Percentiles rank a stretch among this genome's conserved stretches.
Evolutionary conservation across 2,113 vertebrate species (phyloP).

Genomic region (Ictidomys tridecemlineatus): DNA sequence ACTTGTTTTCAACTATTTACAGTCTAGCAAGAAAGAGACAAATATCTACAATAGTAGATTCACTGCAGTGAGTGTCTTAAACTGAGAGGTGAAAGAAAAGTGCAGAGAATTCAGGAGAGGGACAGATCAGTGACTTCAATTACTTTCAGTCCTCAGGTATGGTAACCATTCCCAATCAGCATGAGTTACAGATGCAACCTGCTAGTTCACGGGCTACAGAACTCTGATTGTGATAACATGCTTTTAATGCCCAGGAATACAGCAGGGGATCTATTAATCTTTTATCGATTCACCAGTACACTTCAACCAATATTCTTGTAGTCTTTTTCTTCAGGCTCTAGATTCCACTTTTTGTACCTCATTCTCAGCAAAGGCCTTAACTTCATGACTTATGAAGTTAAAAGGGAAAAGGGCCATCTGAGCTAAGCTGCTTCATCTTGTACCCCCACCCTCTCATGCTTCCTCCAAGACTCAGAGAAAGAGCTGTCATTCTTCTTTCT

Average conservation of each 20-base stretch:
- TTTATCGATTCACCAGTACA: not conserved
- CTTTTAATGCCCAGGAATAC: constrained; percentile 6
- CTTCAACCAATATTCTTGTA: not conserved
- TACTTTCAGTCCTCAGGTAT: constrained; percentile 23
- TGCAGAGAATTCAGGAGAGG: constrained; percentile 4
- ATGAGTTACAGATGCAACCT: constrained; percentile 51
- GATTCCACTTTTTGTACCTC: constrained; percentile 32
- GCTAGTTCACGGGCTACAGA: constrained; percentile 37
- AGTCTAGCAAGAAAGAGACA: constrained; percentile 50
- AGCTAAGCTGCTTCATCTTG: constrained; percentile 47
- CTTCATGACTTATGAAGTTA: not conserved
- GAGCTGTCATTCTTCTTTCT: constrained; percentile 51
- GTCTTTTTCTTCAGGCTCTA: constrained; percentile 9
- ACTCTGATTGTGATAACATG: constrained; percentile 22
- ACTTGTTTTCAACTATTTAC: constrained; percentile 43
- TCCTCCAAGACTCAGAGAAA: constrained; percentile 30
- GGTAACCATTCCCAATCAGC: constrained; percentile 28
- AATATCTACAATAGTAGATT: not conserved
- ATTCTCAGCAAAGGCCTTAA: constrained; percentile 34
- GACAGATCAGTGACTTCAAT: constrained; percentile 22
- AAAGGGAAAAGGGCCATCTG: not conserved
- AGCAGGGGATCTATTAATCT: constrained; percentile 16
- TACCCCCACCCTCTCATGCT: not conserved
- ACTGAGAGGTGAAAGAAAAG: not conserved
- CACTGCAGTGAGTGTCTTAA: not conserved